phyloP scores from a whole-genome alignment of 2,113 vertebrate genomes.

The Seriola aureovittata region DNA sequence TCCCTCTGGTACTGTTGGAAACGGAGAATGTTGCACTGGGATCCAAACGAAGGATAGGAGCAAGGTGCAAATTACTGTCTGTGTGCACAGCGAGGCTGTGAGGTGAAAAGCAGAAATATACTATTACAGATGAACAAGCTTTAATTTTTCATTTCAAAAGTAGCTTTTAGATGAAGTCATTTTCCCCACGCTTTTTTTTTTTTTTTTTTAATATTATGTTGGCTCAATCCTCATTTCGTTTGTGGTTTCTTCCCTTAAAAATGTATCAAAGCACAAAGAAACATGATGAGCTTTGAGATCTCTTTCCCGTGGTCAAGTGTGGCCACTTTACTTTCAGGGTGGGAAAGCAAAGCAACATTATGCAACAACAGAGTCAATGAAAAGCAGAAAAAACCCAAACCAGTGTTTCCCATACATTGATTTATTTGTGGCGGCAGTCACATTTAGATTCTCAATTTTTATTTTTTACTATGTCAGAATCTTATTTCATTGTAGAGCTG shows the following conservation, averaged over 20 bases:
- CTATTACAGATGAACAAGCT: constrained; percentile 74
- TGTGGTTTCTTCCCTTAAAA: constrained; percentile 10
- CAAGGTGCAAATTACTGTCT: constrained; percentile 89
- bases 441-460: no score
- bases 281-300: constrained; percentile 17
- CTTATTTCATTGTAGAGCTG: no score
- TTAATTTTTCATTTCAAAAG: constrained; percentile 44
- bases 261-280: constrained; percentile 22
- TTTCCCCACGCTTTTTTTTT: constrained; percentile 2
- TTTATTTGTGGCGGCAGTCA: no score
- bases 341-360: constrained; percentile 57
- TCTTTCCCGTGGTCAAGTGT: constrained; percentile 7
- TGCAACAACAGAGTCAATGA: constrained; percentile 26
- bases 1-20: constrained; percentile 84
- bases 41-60: constrained; percentile 72
- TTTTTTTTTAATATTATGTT: background rate
- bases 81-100: constrained; percentile 94
- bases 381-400: background rate
- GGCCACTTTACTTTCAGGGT: constrained; percentile 38
- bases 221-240: constrained; percentile 23
- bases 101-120: constrained; percentile 90
- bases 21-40: constrained; percentile 86
- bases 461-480: no score
- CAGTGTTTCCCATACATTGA: no score
- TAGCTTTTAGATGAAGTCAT: constrained; percentile 33